phyloP scores from a whole-genome alignment of 2,888 invertebrate species.

The Oxystoma pomonae region DNA sequence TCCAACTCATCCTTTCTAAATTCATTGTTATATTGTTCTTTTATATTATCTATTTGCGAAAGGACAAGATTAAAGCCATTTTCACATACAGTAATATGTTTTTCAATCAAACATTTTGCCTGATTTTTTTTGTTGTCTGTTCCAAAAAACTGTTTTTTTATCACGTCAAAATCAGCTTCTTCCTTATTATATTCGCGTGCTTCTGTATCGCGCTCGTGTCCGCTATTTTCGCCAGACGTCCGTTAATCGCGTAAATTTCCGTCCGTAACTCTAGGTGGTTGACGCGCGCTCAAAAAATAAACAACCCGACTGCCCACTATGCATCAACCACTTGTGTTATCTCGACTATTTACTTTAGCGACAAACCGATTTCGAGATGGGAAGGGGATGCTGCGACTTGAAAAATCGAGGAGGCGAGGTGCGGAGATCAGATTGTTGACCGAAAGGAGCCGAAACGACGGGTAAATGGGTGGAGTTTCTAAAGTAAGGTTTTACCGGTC shows the following conservation, averaged over 20 bases:
- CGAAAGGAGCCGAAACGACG: background rate
- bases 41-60: too few relatives aligned
- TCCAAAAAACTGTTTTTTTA: too few relatives aligned
- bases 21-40: too few relatives aligned
- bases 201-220: too few relatives aligned
- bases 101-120: too few relatives aligned
- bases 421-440: background rate
- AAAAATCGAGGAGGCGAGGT: background rate
- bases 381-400: background rate
- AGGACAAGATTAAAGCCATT: too few relatives aligned
- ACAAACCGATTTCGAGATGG: background rate
- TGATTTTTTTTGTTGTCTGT: too few relatives aligned
- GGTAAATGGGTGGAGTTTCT: background rate
- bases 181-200: too few relatives aligned
- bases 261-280: background rate
- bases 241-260: too few relatives aligned
- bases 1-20: conserved; percentile 9
- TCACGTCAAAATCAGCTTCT: too few relatives aligned
- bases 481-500: background rate
- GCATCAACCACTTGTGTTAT: background rate
- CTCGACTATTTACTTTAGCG: background rate
- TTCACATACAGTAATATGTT: too few relatives aligned
- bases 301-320: background rate
- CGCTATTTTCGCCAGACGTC: too few relatives aligned
- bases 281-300: background rate